Conservation (phyloP, 1,140 invertebrate species). For the Drosophila azteca region DNA sequence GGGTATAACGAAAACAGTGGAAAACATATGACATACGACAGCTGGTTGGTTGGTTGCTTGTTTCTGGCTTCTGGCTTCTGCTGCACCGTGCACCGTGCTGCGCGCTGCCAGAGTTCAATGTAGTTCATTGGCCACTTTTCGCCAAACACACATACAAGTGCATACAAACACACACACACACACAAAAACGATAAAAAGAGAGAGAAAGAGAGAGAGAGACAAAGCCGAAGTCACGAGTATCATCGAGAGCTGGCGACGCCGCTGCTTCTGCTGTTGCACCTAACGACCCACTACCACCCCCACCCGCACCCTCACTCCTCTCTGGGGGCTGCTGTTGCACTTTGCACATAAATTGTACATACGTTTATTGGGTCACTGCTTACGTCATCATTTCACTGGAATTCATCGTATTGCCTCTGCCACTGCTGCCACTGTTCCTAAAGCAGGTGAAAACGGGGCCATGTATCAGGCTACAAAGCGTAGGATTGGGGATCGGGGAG, state of each 20-base stretch:
- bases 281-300: constrained; percentile 18
- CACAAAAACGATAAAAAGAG: constrained; percentile 50
- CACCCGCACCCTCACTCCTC: neutral
- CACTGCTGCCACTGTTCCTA: constrained; percentile 1
- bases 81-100: constrained; percentile 48
- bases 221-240: constrained; percentile 73
- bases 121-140: constrained; percentile 79
- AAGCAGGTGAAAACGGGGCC: constrained; percentile 10
- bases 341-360: constrained; percentile 53
- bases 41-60: constrained; percentile 30
- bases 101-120: constrained; percentile 68
- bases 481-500: no score
- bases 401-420: constrained; percentile 48
- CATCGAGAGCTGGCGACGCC: constrained; percentile 46
- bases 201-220: constrained; percentile 47
- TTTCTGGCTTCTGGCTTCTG: constrained; percentile 18
- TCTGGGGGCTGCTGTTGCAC: constrained; percentile 32
- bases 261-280: constrained; percentile 38
- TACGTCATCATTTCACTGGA: constrained; percentile 75
- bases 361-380: constrained; percentile 74
- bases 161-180: constrained; percentile 21
- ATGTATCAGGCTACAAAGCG: no score
- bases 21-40: constrained; percentile 69
- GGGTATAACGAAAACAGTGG: constrained; percentile 26
- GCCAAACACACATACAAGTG: constrained; percentile 45